Evolutionary conservation across 2,113 vertebrate species (phyloP).

Genomic region (Otis tarda): DNA sequence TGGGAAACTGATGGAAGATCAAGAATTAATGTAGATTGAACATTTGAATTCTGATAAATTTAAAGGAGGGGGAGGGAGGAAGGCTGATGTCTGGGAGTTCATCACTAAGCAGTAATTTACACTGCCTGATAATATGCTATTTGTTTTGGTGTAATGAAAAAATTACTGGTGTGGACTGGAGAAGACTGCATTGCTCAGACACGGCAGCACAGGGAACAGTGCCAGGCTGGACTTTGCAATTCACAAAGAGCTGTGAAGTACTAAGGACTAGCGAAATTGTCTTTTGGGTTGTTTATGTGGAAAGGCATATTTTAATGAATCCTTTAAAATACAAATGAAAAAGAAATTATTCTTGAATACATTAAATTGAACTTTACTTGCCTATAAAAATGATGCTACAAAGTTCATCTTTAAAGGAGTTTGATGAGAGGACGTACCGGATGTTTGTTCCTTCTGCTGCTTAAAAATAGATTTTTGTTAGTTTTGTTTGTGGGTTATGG

Average conservation of each 20-base stretch:
- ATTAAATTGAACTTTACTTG: background rate
- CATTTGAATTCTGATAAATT: background rate
- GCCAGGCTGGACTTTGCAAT: background rate
- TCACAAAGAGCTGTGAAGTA: background rate
- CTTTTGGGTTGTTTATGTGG: background rate
- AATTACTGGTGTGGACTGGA: background rate
- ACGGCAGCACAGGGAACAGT: background rate
- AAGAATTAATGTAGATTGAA: background rate
- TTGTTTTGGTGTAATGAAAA: constrained; percentile 11
- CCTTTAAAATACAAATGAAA: background rate
- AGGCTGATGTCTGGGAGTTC: background rate
- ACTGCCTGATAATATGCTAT: background rate
- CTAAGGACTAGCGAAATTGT: background rate
- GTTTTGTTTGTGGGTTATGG: background rate
- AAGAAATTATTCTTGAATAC: background rate
- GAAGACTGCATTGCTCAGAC: background rate
- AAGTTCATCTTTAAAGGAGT: background rate
- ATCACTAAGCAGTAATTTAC: background rate
- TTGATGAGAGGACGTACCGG: background rate
- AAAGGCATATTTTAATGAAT: background rate
- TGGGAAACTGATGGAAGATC: background rate
- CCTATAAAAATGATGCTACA: background rate
- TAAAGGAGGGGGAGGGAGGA: background rate
- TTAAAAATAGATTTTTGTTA: background rate
- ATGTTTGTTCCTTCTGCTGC: background rate